Base-by-base conservation (phyloP, 2,888 invertebrate genomes). In the Trissoscelio sp. region DNA sequence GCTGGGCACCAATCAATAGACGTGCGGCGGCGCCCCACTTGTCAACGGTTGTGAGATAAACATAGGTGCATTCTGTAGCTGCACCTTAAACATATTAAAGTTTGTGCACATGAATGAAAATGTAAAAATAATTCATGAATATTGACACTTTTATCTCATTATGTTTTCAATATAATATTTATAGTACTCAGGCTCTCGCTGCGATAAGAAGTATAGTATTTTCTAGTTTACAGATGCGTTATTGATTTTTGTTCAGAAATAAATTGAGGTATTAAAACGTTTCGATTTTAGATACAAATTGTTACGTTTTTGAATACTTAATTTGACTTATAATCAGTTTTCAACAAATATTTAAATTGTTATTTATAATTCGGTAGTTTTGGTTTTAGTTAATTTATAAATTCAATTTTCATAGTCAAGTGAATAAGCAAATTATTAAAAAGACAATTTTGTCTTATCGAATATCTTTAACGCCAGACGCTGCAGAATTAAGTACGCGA, bases 1-100 rank as follows among this genome's bases (percentile, higher is more conserved):
- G 82, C 81, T 82, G 85, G 82, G 84, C 83, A 84, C 86, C 87
- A 88, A 88, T 88, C 88, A 87, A 88, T 88, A 87, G 86, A 86
- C 85, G 86, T 86, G 88, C 87, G 87, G 84, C 86, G 87, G 87
- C 87, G 87, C 88, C 86, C 85, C 87, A 87, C 86, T 87, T 88
- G 88, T 88, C 88, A 87, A 85, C 87, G 84, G 79, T 83, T 77
- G 77, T 82, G 83, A 84, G 83, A 86, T 86, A 85, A 86, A 85
- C 84, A 85, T 82, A 81, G 74, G 42, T 74, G 58, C 58, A 75
- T 75, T 75, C 51, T 75, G 58, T 53, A 77, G 60, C 60, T 77
- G 67, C 51, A 69, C 75, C 51, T 77, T 77, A 69, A 67, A 69
- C 67, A 31, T 67, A 60, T 67, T 67, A 60, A 67, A 77, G 42